Evolutionary conservation across 2,888 invertebrate species (phyloP).

Genomic region (Itoplectis maculator): DNA sequence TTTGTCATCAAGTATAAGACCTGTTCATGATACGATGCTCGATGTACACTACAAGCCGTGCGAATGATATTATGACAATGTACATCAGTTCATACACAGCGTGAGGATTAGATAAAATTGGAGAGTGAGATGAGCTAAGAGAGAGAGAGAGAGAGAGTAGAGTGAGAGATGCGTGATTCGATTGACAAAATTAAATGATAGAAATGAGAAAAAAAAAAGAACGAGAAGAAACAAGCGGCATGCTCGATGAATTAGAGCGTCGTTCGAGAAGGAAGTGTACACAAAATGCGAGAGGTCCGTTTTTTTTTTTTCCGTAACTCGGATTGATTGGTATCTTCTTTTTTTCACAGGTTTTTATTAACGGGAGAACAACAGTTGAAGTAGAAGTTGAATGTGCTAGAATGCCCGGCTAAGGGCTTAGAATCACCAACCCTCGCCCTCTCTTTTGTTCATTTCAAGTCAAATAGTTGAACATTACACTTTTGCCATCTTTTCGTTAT

Average conservation of each 20-base stretch:
- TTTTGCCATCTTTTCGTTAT: conserved; percentile 1
- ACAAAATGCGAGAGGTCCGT: conserved; percentile 51
- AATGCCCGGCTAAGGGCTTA: conserved; percentile 72
- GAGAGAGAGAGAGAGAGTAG: conserved; percentile 44
- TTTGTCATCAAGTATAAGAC: conserved; percentile 24
- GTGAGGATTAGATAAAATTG: conserved; percentile 56
- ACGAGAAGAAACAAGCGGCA: conserved; percentile 56
- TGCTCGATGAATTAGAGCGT: conserved; percentile 63
- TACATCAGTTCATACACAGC: conserved; percentile 28
- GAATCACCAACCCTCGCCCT: conserved; percentile 54
- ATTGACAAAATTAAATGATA: background rate
- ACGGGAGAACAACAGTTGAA: conserved; percentile 77
- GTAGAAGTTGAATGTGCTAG: conserved; percentile 73
- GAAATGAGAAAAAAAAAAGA: background rate
- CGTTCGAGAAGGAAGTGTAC: conserved; percentile 56
- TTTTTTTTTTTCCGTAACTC: conserved; percentile 37
- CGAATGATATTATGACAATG: conserved; percentile 54
- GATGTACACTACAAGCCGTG: conserved; percentile 49
- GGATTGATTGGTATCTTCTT: conserved; percentile 37
- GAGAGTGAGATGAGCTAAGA: conserved; percentile 59
- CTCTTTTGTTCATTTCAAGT: conserved; percentile 49
- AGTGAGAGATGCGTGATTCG: conserved; percentile 47
- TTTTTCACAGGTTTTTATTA: conserved; percentile 75
- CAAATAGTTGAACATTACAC: conserved; percentile 59
- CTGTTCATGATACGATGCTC: conserved; percentile 31